Conservation (phyloP, 2,113 vertebrate species). For the Tichodroma muraria region DNA sequence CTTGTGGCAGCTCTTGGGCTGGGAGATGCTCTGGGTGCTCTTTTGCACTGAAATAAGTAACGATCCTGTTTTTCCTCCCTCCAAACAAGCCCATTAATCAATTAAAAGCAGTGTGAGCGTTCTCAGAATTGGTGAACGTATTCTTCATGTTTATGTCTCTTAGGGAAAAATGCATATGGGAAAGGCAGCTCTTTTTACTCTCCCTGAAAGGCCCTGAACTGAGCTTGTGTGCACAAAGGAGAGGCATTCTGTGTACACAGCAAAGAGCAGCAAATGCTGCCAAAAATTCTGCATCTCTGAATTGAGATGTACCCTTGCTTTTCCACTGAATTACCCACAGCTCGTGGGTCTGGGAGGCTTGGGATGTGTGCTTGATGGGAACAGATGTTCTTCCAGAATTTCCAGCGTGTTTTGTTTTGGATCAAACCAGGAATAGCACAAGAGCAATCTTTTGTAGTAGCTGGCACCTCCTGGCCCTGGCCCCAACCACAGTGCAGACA, state of each 20-base stretch:
- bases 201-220: not conserved
- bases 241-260: not conserved
- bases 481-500: not conserved
- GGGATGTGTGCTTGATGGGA: not conserved
- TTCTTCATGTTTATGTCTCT: not conserved
- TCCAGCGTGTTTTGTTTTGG: not conserved
- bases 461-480: conserved; percentile 16
- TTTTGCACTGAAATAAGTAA: not conserved
- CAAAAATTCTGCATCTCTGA: not conserved
- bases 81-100: not conserved
- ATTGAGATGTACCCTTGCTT: not conserved
- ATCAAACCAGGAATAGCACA: conserved; percentile 6
- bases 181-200: not conserved
- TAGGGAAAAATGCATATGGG: not conserved
- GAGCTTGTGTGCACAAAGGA: not conserved
- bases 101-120: not conserved
- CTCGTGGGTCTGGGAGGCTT: not conserved
- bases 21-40: not conserved
- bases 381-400: conserved; percentile 39
- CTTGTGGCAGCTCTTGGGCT: not conserved
- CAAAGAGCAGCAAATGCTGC: not conserved
- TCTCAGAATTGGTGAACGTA: not conserved
- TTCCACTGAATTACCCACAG: not conserved
- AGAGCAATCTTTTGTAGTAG: not conserved
- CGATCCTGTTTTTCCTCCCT: not conserved